These are phyloP conservation scores for Entomyzon cyanotis DNA, from an alignment of 2,113 vertebrate species.

Conservation along the genomic window DNA sequence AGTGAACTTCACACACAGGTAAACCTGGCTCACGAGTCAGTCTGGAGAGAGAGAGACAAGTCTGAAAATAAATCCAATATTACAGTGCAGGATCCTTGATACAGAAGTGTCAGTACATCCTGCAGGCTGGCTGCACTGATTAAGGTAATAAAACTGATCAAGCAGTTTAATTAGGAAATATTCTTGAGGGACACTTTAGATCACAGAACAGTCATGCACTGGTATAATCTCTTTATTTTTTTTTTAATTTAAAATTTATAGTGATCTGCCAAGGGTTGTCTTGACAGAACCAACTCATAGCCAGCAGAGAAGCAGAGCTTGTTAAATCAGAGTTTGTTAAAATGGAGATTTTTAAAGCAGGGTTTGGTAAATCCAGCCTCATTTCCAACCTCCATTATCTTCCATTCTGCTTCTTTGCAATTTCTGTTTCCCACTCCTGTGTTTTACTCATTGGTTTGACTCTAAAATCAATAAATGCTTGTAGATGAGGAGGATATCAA, in stretches of 20 bases:
- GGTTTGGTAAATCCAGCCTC: conserved; percentile 64
- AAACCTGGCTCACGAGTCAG: not conserved
- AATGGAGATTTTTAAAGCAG: not conserved
- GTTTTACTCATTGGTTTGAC: not conserved
- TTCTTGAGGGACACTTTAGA: conserved; percentile 32
- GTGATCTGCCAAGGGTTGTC: conserved; percentile 73
- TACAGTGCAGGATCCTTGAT: conserved; percentile 68
- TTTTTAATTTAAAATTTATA: conserved; percentile 54
- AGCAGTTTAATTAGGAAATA: conserved; percentile 58
- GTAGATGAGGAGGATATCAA: not conserved
- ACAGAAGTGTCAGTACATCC: not conserved
- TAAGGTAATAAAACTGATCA: conserved; percentile 39
- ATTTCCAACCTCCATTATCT: not conserved
- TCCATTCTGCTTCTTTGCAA: not conserved
- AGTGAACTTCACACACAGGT: not conserved
- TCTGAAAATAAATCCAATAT: not conserved
- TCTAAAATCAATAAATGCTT: conserved; percentile 29
- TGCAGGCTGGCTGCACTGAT: conserved; percentile 11
- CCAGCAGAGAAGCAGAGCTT: conserved; percentile 63
- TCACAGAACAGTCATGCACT: conserved; percentile 68
- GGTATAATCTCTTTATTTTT: conserved; percentile 4
- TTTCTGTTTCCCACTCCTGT: not conserved
- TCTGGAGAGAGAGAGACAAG: not conserved
- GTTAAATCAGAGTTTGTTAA: not conserved
- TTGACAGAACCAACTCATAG: conserved; percentile 77